These are phyloP conservation scores for Sus scrofa DNA, from an alignment of 2,113 vertebrate species.

Conservation along the genomic window DNA sequence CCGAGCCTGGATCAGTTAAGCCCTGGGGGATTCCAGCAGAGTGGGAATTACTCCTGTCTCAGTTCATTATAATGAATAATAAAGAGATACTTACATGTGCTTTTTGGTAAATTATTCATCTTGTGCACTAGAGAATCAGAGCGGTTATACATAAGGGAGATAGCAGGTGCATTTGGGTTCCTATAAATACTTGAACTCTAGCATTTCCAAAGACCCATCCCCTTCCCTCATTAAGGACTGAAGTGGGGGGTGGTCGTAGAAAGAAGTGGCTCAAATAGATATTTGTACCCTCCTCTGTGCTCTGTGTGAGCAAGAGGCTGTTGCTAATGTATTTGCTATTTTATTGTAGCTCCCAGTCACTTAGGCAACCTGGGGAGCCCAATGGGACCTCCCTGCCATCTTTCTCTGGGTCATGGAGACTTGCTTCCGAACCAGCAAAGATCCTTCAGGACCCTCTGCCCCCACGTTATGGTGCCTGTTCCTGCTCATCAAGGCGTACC, in stretches of 20 bases:
- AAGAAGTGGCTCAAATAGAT: slow-evolving; percentile 48
- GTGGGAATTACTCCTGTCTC: slow-evolving; percentile 90
- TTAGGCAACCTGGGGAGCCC: slow-evolving; percentile 40
- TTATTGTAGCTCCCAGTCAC: slow-evolving; percentile 11
- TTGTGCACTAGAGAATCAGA: slow-evolving; percentile 84
- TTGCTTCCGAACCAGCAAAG: background rate
- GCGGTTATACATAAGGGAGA: slow-evolving; percentile 86
- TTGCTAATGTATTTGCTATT: slow-evolving; percentile 48
- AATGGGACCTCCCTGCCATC: background rate
- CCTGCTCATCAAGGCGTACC: background rate
- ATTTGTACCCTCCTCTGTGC: background rate
- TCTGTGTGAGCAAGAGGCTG: background rate
- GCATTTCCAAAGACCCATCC: slow-evolving; percentile 71
- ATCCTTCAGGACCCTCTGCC: background rate
- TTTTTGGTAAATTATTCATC: slow-evolving; percentile 91
- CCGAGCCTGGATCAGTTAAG: slow-evolving; percentile 77
- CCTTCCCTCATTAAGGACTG: slow-evolving; percentile 80
- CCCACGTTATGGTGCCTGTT: accelerated
- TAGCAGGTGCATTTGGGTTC: slow-evolving; percentile 76
- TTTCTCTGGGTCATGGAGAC: slow-evolving; percentile 47
- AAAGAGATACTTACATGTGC: slow-evolving; percentile 89
- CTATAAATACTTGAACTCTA: slow-evolving; percentile 83
- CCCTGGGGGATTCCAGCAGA: slow-evolving; percentile 87
- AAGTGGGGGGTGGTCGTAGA: slow-evolving; percentile 32
- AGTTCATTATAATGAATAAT: slow-evolving; percentile 91